Conservation (phyloP, 2,113 vertebrate species). For the Protobothrops flavoviridis region DNA sequence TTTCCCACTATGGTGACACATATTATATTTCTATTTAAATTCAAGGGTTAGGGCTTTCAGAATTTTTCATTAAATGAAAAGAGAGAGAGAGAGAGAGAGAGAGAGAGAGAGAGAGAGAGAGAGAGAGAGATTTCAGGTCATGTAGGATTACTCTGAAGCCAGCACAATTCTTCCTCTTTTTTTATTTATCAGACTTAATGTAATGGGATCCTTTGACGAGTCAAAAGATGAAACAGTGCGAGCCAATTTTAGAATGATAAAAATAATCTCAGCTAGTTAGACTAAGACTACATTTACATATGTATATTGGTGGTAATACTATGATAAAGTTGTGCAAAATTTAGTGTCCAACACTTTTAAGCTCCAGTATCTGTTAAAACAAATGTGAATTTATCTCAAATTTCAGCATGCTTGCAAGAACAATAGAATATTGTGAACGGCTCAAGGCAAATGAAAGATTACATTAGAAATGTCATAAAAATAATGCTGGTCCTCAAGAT, state of each 20-base stretch:
- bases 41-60: neutral
- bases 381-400: neutral
- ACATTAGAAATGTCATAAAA: neutral
- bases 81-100: no score
- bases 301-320: neutral
- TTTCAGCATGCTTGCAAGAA: neutral
- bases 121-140: constrained; percentile 52
- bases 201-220: constrained; percentile 56
- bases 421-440: neutral
- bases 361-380: no score
- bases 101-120: neutral
- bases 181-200: constrained; percentile 63
- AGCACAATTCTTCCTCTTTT: constrained; percentile 51
- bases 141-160: constrained; percentile 45
- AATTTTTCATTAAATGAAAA: neutral
- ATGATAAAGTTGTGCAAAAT: neutral
- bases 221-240: constrained; percentile 53
- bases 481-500: neutral
- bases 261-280: constrained; percentile 26
- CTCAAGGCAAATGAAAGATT: neutral
- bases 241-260: constrained; percentile 51
- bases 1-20: neutral
- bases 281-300: neutral
- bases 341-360: neutral
- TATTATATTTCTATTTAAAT: neutral